phyloP scores from a whole-genome alignment of 2,113 vertebrate species.

The Formicarius rufipectus region DNA sequence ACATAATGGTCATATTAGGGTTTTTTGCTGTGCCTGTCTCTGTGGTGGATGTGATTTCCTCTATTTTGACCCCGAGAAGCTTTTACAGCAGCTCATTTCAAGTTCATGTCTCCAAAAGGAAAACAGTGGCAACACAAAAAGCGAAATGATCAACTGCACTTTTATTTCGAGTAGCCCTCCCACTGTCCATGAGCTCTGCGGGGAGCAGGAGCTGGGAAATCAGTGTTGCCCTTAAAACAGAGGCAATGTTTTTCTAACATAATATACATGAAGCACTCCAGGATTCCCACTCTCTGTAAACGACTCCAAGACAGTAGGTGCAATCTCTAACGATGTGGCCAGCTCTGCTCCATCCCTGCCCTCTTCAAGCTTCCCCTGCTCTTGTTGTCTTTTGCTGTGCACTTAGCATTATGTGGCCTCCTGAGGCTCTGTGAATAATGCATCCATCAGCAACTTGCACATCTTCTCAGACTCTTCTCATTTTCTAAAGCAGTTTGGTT shows the following conservation, averaged over 20 bases:
- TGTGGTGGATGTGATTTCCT: slow-evolving; percentile 55
- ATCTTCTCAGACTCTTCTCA: neutral
- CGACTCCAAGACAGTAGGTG: neutral
- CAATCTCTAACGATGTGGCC: neutral
- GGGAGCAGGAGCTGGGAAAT: slow-evolving; percentile 11
- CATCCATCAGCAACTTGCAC: neutral
- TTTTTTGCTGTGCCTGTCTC: slow-evolving; percentile 20
- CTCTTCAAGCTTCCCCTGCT: neutral
- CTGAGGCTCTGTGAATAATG: neutral
- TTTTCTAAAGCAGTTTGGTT: neutral
- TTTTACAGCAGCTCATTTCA: slow-evolving; percentile 56
- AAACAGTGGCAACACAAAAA: neutral
- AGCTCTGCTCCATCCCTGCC: neutral
- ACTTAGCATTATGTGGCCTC: neutral
- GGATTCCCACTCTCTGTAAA: neutral
- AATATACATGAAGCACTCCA: neutral
- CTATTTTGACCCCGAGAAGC: slow-evolving; percentile 51
- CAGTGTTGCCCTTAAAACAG: slow-evolving; percentile 1
- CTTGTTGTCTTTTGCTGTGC: neutral
- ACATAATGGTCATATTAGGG: slow-evolving; percentile 47
- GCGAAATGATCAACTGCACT: neutral
- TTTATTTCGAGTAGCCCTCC: neutral
- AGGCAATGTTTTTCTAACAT: neutral
- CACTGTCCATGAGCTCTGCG: neutral
- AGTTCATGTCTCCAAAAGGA: slow-evolving; percentile 18